Evolutionary conservation across 1,140 invertebrate genomes (phyloP).

Genomic region (Chironomus striatipennis): DNA sequence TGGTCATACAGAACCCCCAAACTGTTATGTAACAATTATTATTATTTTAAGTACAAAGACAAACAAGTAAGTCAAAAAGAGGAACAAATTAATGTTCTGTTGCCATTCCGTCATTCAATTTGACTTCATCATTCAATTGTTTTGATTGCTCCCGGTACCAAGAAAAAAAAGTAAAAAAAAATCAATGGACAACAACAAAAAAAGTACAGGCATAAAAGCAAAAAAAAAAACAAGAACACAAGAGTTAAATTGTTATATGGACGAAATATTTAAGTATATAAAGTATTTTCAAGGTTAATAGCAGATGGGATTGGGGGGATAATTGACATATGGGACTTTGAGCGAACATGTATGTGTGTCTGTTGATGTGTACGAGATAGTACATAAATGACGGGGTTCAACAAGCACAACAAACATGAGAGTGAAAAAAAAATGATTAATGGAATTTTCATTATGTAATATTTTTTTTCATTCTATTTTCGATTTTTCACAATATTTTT

Average conservation of each 20-base stretch:
- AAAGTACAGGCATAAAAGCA: not conserved
- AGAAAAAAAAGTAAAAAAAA: too few species aligned
- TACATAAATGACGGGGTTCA: not conserved
- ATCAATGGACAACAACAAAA: too few species aligned
- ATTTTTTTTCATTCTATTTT: not conserved
- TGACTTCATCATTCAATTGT: too few species aligned
- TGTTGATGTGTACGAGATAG: too few species aligned
- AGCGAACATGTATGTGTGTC: not conserved
- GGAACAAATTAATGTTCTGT: too few species aligned
- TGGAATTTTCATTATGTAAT: slow-evolving; percentile 9
- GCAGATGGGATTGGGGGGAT: slow-evolving; percentile 10
- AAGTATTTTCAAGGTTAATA: slow-evolving; percentile 8
- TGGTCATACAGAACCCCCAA: too few species aligned
- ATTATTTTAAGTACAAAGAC: too few species aligned
- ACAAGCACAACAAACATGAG: not conserved
- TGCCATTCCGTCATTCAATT: too few species aligned
- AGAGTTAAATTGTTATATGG: slow-evolving; percentile 3
- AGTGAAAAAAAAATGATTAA: slow-evolving; percentile 9
- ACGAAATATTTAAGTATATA: not conserved
- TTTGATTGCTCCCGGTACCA: too few species aligned
- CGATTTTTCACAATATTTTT: not conserved
- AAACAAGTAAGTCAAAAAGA: too few species aligned
- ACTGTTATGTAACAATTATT: too few species aligned
- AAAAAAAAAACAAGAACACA: not conserved
- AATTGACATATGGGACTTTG: slow-evolving; percentile 6